Base-by-base conservation (phyloP, 2,797 vertebrate genomes). In the Pelodytes ibericus region DNA sequence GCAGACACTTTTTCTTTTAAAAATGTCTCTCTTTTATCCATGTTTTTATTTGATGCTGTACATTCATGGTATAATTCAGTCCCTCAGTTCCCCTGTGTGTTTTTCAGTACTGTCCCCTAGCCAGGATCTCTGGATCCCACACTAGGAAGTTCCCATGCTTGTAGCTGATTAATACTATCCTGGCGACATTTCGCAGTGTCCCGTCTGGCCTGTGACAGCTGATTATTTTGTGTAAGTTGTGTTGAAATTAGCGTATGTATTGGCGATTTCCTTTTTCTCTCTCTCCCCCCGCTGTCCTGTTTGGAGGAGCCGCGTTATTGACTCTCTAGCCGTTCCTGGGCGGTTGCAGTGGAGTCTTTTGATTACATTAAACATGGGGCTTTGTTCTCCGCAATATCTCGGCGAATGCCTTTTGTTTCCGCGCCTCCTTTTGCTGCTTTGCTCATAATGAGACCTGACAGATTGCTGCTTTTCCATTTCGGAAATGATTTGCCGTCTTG, bases 311-410 rank as follows among this genome's bases (percentile, higher is more conserved):
- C 84, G 82, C 79, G 13, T 87, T 87, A 86, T 85, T 88, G 86
- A 78, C 78, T 85, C 81, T 82, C 13, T n/a, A 87, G 86, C 86
- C 82, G 85, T 83, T 87, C 86, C 86, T 85, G 88, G 87, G 79
- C 87, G 86, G 82, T 84, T 83, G 79, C 77, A 47, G 3, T 18
- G 69, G 82, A 82, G 84, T 68, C 75, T 77, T n/a, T 79, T 88
- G 86, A 89, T 88, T 86, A 73, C 80, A 83, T 88, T 86, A 88
- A 83, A 85, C 0, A 1, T 74, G 74, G 81, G 15, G 36, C 72
- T 88, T 88, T 85, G 84, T 83, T 84, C 80, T 82, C 64, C 71
- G 81, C 60, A 53, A 72, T 39, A 72, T 77, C 84, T 71, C 74
- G 75, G 25, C 72, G 61, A 71, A 68, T 68, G 80, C 65, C 22